These are phyloP conservation scores for Pelodytes ibericus DNA, from an alignment of 2,797 vertebrate genomes.

Conservation along the genomic window DNA sequence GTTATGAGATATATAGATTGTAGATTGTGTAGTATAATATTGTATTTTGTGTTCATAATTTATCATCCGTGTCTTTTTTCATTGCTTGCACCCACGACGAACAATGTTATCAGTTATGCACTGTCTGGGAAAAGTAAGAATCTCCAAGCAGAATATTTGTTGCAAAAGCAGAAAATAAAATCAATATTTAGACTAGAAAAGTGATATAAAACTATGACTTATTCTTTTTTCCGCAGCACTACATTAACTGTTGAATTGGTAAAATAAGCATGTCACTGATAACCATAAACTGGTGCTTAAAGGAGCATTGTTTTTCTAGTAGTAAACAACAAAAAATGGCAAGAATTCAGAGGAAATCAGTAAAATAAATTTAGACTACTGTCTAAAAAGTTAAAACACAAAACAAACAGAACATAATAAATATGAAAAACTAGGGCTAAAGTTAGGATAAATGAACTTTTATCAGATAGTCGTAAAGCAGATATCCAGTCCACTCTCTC, in stretches of 20 bases:
- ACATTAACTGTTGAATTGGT: not conserved
- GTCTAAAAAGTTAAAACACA: too few species aligned
- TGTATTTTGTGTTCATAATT: slow-evolving; percentile 18
- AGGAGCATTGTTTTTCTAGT: too few species aligned
- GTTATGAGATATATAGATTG: not conserved
- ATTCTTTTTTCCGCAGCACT: not conserved
- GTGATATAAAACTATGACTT: not conserved
- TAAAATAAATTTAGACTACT: too few species aligned
- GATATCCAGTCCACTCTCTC: too few species aligned
- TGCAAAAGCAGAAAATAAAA: not conserved
- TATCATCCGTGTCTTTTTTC: slow-evolving; percentile 15
- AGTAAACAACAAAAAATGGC: too few species aligned
- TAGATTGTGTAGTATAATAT: slow-evolving; percentile 4
- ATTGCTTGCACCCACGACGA: slow-evolving; percentile 2
- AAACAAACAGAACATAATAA: too few species aligned
- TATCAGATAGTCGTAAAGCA: too few species aligned
- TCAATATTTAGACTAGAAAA: not conserved
- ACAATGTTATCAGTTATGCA: slow-evolving; percentile 12
- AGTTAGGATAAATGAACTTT: too few species aligned
- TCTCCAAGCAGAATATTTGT: not conserved
- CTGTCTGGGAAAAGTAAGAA: slow-evolving; percentile 3
- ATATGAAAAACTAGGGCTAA: too few species aligned
- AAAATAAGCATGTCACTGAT: not conserved
- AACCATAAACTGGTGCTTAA: too few species aligned
- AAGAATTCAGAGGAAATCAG: too few species aligned